Base-by-base conservation (phyloP, 2,888 invertebrate species). In the Hedya salicella region DNA sequence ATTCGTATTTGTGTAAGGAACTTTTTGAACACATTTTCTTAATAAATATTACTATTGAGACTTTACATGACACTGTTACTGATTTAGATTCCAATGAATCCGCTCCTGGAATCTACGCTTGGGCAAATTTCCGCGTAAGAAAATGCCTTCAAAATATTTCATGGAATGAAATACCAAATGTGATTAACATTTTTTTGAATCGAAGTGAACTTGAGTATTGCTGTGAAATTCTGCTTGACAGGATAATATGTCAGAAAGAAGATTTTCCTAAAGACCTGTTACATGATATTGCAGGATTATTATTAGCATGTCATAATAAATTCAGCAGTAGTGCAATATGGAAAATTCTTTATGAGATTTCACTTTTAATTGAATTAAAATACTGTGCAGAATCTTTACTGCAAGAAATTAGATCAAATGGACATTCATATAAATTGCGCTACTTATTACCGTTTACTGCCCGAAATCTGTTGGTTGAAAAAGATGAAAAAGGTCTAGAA, bases 401-500 rank as follows among this genome's bases (percentile, higher is more conserved):
- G 8, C 67, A 75, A 59, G 69, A 69, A 61, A 62, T 85, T 16
- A 61, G 72, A 53, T 67, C 68, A 49, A 70, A 69, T 49, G 68
- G 74, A 53, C 64, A 76, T 40, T 67, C 80, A 50, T 88, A 85
- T 69, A 86, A 76, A 73, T 68, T 79, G 30, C 83, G 90, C 69
- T 89, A 83, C 67, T 75, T 84, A 16, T 73, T 91, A 59, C 89
- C 89, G 53, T 82, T 89, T 68, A 70, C 81, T 66, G 80, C 86
- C 63, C 84, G 77, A 75, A 67, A 82, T 40, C 70, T 79, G 66
- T 25, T 36, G 6, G 59, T 25, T 36, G 70, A 68, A 14, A 53
- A 64, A 50, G 66, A 78, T 65, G 36, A 73, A 42, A 68, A 73
- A 17, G 60, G 70, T 50, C 71, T 81, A 68, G 56, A 70, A 40